Evolutionary conservation across 2,888 invertebrate species (phyloP), one percentile per base, ranked within the genome.

Genomic region (Eupithecia abbreviata): DNA sequence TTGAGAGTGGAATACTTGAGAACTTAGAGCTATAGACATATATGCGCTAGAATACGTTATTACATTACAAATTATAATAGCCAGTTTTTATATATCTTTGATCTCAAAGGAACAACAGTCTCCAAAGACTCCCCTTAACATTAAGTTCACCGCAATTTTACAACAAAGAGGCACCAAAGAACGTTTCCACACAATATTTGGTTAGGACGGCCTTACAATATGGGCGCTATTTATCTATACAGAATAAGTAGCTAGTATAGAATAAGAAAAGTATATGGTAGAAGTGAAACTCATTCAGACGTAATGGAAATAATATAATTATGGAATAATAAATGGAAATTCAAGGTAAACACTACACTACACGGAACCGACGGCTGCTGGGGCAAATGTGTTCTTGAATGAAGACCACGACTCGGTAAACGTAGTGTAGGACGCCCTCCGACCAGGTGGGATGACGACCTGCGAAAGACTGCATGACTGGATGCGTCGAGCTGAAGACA

Each of bases 181-280:
- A 62, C 30, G 43, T 78, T 77, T 73, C 42, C 73, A 67, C 45
- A 45, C 75, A 70, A 47, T 78, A 72, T 78, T 76, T 76, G 74
- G 41, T 72, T 76, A 78, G 78, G 76, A 76, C 74, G 73, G 69
- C 51, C 76, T 76, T 76, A 78, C 75, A 74, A 76, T 78, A 74
- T 78, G 78, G 78, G 75, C 45, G 73, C 72, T 73, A 69, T 30
- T 62, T 62, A 62, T 62, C 66, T 66, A 47, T 66, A 77, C 55
- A 72, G 70, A 45, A 75, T 71, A 66, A 62, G 55, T 77, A 72
- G 15, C 66, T 42, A 42, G 42, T 42, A 42, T 42, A 66, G 15
- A 18, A 42, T 42, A 42, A 41, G 15, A 65, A 10, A 41, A 6
- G 66, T 66, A 2, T 15, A 42, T 0, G 51, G 18, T 68, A 49